These are phyloP conservation scores for Peromyscus californicus DNA, from an alignment of 2,113 vertebrate genomes.

Conservation along the genomic window DNA sequence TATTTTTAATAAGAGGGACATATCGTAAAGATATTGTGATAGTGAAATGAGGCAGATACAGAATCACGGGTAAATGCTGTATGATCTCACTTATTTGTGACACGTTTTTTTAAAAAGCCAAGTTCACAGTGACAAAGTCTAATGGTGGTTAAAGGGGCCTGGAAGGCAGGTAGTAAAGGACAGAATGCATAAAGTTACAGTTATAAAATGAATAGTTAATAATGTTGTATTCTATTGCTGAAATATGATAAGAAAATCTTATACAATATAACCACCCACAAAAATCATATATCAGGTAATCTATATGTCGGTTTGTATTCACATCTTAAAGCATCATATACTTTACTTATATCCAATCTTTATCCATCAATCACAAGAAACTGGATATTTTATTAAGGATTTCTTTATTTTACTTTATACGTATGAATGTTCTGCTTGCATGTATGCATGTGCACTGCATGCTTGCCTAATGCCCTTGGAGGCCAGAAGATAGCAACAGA, in stretches of 20 bases:
- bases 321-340: neutral
- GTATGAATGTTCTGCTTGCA: neutral
- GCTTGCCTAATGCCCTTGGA: neutral
- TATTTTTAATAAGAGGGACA: neutral
- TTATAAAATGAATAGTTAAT: neutral
- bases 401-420: neutral
- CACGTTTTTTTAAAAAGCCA: neutral
- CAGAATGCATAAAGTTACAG: neutral
- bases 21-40: neutral
- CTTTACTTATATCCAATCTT: neutral
- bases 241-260: neutral
- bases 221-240: neutral
- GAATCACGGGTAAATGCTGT: neutral
- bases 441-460: neutral
- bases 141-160: neutral
- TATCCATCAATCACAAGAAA: neutral
- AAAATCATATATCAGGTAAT: neutral
- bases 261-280: neutral
- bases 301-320: neutral
- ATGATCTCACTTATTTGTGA: neutral
- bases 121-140: neutral
- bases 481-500: neutral
- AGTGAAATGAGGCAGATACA: neutral
- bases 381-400: neutral
- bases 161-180: neutral